Conservation (phyloP, 2,888 invertebrate species). For the Teleogryllus oceanicus region DNA sequence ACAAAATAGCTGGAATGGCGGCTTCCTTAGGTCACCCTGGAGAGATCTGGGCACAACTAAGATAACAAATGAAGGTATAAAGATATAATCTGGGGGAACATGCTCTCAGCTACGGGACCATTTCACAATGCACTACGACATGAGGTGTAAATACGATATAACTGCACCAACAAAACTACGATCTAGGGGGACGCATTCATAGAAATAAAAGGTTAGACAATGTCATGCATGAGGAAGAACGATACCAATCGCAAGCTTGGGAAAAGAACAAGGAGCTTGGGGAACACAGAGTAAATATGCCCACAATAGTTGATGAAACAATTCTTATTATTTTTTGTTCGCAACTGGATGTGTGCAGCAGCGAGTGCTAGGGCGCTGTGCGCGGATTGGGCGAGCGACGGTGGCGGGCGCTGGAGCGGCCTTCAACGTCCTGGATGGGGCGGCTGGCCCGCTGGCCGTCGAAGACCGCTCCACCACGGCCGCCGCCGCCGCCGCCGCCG, state of each 20-base stretch:
- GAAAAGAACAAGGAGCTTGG: background rate
- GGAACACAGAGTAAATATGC: constrained; percentile 18
- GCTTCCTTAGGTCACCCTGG: background rate
- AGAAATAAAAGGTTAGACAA: background rate
- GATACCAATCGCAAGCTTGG: constrained; percentile 5
- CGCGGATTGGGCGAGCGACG: background rate
- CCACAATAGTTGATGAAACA: background rate
- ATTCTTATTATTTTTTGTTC: background rate
- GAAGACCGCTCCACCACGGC: no score
- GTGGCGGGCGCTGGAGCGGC: no score
- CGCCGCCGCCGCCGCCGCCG: no score
- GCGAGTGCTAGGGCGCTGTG: background rate
- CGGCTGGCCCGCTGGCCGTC: no score
- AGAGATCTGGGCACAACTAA: background rate
- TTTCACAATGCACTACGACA: background rate
- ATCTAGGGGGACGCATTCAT: background rate
- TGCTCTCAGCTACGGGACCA: background rate
- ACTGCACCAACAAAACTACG: background rate
- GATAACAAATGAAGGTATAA: background rate
- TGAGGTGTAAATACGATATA: background rate
- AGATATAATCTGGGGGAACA: background rate
- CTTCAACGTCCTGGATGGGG: no score
- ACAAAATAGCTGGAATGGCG: background rate
- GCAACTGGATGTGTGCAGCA: background rate
- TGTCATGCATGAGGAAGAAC: background rate